A percentile compares a stretch with the other conserved stretches of the same genome.
Conservation (phyloP, 2,888 invertebrate species). For the Acanthosepion lycidas region DNA sequence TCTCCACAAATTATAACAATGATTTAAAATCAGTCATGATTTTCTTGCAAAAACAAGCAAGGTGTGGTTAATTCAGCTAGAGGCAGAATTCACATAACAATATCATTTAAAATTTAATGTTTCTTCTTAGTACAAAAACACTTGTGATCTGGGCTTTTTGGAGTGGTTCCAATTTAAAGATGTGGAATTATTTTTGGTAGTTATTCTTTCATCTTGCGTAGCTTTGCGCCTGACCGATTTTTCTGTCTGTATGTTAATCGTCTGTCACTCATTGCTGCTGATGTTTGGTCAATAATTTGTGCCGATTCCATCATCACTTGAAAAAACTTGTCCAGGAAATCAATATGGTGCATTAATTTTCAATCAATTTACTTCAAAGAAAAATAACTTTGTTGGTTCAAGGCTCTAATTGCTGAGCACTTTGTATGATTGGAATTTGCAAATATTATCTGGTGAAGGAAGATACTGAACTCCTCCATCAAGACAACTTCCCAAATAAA, state of each 20-base stretch:
- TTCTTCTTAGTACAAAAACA: not conserved
- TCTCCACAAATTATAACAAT: too few species aligned
- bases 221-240: not conserved
- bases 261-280: not conserved
- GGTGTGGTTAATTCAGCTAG: not conserved
- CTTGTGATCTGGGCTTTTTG: not conserved
- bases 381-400: too few species aligned
- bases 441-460: too few species aligned
- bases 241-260: not conserved
- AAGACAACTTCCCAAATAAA: too few species aligned
- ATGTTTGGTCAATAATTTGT: not conserved
- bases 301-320: not conserved
- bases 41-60: too few species aligned
- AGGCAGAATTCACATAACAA: not conserved
- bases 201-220: not conserved
- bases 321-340: not conserved
- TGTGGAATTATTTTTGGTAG: not conserved
- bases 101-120: not conserved
- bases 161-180: not conserved
- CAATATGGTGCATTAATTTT: too few species aligned
- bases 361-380: too few species aligned
- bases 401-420: too few species aligned
- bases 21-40: too few species aligned
- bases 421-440: too few species aligned
- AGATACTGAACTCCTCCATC: too few species aligned